Evolutionary conservation across 2,113 vertebrate species (phyloP).

Genomic region (Phrynosoma blainvillii): DNA sequence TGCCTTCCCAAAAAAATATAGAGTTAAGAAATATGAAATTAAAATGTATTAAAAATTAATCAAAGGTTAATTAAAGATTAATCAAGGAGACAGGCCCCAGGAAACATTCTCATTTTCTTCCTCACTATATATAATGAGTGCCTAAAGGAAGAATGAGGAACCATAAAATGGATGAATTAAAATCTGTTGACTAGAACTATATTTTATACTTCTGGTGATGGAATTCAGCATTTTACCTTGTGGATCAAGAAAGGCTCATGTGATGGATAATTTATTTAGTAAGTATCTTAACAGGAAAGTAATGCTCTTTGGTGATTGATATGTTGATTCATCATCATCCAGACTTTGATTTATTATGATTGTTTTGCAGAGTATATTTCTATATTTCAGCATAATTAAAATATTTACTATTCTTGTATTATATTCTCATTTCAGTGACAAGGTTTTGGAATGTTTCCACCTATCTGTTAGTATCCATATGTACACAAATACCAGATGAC

Average conservation of each 20-base stretch:
- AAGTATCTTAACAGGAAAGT: neutral
- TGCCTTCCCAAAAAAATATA: constrained; percentile 29
- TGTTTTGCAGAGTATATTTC: too few relatives aligned
- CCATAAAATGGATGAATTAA: neutral
- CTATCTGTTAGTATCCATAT: too few relatives aligned
- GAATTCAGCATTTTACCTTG: constrained; percentile 1
- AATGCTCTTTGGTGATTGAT: neutral
- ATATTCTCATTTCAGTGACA: too few relatives aligned
- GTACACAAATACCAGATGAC: too few relatives aligned
- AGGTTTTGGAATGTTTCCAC: too few relatives aligned
- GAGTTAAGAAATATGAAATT: constrained; percentile 49
- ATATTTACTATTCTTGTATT: too few relatives aligned
- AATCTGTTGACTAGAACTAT: constrained; percentile 22
- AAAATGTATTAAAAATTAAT: constrained; percentile 63
- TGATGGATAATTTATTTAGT: constrained; percentile 27
- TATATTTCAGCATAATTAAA: too few relatives aligned
- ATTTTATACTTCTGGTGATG: constrained; percentile 40
- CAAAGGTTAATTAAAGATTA: constrained; percentile 53
- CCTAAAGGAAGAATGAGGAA: constrained; percentile 43
- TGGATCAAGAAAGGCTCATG: neutral
- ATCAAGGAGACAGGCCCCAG: constrained; percentile 52
- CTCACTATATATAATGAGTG: constrained; percentile 44
- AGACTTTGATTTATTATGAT: rapidly evolving
- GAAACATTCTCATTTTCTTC: constrained; percentile 46
- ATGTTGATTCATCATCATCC: neutral